These are phyloP conservation scores for Lithophane semibrunnea DNA, from an alignment of 2,888 invertebrate species.

Conservation along the genomic window DNA sequence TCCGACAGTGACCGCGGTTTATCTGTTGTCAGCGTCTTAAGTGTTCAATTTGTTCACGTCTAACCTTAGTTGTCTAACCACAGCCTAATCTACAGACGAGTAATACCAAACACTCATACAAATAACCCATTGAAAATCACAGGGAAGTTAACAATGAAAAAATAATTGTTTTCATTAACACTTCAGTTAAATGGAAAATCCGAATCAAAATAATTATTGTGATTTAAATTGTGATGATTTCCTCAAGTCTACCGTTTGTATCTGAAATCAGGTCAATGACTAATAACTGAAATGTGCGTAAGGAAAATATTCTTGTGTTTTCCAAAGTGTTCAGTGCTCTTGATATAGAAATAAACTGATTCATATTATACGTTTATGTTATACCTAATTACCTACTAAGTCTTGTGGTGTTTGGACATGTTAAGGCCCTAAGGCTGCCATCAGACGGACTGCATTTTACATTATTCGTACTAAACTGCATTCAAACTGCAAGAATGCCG, in stretches of 20 bases:
- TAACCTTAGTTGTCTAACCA: background rate
- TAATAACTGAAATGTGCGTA: background rate
- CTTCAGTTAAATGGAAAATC: constrained; percentile 27
- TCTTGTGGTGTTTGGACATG: no score
- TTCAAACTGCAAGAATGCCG: no score
- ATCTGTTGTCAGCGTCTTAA: no score
- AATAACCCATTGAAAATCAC: constrained; percentile 34
- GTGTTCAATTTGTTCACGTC: background rate
- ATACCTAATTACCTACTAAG: background rate
- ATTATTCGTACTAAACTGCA: no score
- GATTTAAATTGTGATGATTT: constrained; percentile 8
- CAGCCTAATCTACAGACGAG: constrained; percentile 9
- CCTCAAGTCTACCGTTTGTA: background rate
- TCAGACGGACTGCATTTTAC: no score
- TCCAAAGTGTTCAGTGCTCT: background rate
- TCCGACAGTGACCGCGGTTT: no score
- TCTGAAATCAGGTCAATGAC: background rate
- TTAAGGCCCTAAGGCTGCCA: no score
- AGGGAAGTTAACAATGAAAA: constrained; percentile 19
- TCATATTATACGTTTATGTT: background rate
- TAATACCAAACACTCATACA: constrained; percentile 19
- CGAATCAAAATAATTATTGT: constrained; percentile 20
- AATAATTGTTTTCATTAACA: constrained; percentile 1
- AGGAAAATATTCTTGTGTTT: background rate
- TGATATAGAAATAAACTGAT: background rate